These are phyloP conservation scores for Petrocephalus zakoni DNA, from an alignment of 2,113 vertebrate genomes.

Conservation along the genomic window DNA sequence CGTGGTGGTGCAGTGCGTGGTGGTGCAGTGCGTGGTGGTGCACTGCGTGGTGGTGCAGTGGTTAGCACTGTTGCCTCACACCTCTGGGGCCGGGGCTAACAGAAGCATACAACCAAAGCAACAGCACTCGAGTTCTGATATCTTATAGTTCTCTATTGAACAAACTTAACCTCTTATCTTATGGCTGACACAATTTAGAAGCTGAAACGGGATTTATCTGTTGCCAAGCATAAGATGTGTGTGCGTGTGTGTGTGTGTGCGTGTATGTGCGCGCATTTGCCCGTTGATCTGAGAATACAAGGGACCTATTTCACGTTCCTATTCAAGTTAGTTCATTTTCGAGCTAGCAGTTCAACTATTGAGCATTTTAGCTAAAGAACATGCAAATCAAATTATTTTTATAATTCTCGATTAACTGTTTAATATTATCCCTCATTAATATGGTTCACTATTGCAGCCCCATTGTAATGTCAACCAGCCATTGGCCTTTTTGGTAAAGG, in stretches of 20 bases:
- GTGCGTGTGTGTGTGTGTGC: not conserved
- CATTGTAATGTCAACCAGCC: slow-evolving; percentile 6
- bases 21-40: too few species aligned
- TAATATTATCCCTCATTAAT: slow-evolving; percentile 10
- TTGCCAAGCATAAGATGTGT: not conserved
- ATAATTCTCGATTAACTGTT: slow-evolving; percentile 16
- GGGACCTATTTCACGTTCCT: not conserved
- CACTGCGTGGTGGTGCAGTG: not conserved
- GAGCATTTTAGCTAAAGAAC: slow-evolving; percentile 14
- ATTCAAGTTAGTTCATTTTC: not conserved
- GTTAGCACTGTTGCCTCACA: too few species aligned
- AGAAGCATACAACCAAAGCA: not conserved
- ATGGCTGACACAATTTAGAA: slow-evolving; percentile 6
- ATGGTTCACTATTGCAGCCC: not conserved
- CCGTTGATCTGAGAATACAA: not conserved
- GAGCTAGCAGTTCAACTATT: slow-evolving; percentile 7
- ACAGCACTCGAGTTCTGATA: not conserved
- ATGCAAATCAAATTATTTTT: slow-evolving; percentile 15
- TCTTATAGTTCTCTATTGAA: not conserved
- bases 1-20: not conserved
- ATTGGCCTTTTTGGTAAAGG: not conserved
- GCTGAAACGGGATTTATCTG: not conserved
- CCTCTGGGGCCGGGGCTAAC: too few species aligned
- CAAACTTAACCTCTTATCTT: not conserved
- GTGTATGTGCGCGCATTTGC: not conserved